Evolutionary conservation across 2,888 invertebrate species (phyloP).

Genomic region (Ectemnius lituratus): DNA sequence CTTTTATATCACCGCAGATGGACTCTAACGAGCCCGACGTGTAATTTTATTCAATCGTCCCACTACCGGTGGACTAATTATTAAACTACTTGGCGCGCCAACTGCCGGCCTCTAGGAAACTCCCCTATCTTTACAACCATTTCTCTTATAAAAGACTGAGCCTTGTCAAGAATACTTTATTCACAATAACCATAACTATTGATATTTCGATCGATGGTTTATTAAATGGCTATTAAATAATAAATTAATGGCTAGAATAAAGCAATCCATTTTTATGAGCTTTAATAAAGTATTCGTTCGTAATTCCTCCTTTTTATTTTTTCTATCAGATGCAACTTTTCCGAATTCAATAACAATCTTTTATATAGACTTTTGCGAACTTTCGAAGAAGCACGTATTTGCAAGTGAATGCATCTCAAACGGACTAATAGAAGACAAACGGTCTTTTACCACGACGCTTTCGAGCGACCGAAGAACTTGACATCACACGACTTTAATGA

Average conservation of each 20-base stretch:
- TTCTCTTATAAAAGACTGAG: no score
- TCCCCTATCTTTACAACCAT: background rate
- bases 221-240: background rate
- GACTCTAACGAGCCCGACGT: slow-evolving; percentile 39
- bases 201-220: background rate
- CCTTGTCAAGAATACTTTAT: background rate
- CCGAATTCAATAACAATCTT: no score
- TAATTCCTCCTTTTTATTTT: background rate
- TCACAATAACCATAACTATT: background rate
- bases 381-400: no score
- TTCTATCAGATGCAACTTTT: background rate
- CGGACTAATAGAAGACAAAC: no score
- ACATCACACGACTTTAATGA: background rate
- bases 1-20: slow-evolving; percentile 54
- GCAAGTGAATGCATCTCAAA: background rate
- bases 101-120: slow-evolving; percentile 12
- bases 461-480: no score
- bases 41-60: slow-evolving; percentile 49
- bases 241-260: background rate
- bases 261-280: slow-evolving; percentile 1
- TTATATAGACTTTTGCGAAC: background rate
- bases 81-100: slow-evolving; percentile 23
- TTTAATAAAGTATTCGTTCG: background rate
- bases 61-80: slow-evolving; percentile 25
- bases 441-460: no score